Evolutionary conservation across 2,113 vertebrate genomes (phyloP), one percentile per base, ranked within the genome.

Genomic region (Upupa epops): DNA sequence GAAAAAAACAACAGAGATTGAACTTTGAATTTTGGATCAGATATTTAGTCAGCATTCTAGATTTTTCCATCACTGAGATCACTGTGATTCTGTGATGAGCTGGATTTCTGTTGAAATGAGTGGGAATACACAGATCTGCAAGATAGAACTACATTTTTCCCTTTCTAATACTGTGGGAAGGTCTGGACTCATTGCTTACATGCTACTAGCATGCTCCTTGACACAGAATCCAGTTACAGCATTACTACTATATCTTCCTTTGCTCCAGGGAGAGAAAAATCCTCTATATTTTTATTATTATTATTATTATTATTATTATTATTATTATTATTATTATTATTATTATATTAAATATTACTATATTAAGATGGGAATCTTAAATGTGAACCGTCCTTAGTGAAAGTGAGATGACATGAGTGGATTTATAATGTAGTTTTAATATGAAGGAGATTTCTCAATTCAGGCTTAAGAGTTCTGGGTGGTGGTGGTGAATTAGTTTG

Each of bases 1-100:
- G 22, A 56, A 86, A 49, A 63, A 66, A 71, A 20, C 60, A 83
- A 46, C 32, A 31, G 68, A 73, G 70, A 73, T 21, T 94, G 95
- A 95, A 92, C 86, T 95, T 95, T 94, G 92, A 81, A 86, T 91
- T 84, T 90, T 54, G 37, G 22, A 84, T 89, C 42, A 68, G 28
- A 61, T 66, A 82, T 90, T 90, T 85, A 92, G 92, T 94, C 92
- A 94, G 81, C 89, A 60, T 70, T 70, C 77, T 93, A 36, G 22
- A 69, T 90, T 85, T 42, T 88, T 86, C 63, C 37, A 45, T 73
- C 51, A 11, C 68, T 22, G 34, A 89, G 74, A 46, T 42, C 0
- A 0, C 24, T 19, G 34, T 79, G 81, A 70, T 64, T 94, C 77
- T 93, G 63, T 29, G 32, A 78, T 56, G 59, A 51, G 32, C 40